Conservation (phyloP, 2,113 vertebrate genomes). For the Aegotheles bennettii region DNA sequence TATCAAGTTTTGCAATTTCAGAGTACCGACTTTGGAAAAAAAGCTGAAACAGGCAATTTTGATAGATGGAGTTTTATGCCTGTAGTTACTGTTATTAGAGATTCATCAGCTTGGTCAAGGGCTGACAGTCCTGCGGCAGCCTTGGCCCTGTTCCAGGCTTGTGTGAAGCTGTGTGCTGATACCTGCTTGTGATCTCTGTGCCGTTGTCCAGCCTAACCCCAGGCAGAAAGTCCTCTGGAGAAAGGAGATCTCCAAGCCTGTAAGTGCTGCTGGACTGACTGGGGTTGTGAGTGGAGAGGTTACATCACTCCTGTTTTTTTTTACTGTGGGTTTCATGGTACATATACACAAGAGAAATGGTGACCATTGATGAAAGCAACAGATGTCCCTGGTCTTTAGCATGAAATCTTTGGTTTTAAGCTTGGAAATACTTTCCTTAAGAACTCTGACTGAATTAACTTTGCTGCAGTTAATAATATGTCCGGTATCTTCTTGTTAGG, state of each 20-base stretch:
- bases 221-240: background rate
- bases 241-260: background rate
- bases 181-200: background rate
- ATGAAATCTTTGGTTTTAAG: background rate
- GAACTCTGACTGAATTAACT: background rate
- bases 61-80: background rate
- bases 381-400: background rate
- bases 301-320: background rate
- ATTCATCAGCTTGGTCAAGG: rapidly evolving
- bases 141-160: rapidly evolving
- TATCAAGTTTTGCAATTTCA: background rate
- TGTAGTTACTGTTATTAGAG: background rate
- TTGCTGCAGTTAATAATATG: background rate
- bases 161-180: background rate
- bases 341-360: background rate
- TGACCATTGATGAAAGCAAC: rapidly evolving
- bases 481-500: background rate
- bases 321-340: background rate
- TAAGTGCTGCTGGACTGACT: background rate
- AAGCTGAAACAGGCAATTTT: background rate
- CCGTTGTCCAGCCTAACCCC: background rate
- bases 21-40: background rate
- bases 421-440: background rate
- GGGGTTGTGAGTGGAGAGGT: background rate
- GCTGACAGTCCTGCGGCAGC: background rate